phyloP scores from a whole-genome alignment of 1,140 invertebrate species.

The Drosophila malerkotliana region DNA sequence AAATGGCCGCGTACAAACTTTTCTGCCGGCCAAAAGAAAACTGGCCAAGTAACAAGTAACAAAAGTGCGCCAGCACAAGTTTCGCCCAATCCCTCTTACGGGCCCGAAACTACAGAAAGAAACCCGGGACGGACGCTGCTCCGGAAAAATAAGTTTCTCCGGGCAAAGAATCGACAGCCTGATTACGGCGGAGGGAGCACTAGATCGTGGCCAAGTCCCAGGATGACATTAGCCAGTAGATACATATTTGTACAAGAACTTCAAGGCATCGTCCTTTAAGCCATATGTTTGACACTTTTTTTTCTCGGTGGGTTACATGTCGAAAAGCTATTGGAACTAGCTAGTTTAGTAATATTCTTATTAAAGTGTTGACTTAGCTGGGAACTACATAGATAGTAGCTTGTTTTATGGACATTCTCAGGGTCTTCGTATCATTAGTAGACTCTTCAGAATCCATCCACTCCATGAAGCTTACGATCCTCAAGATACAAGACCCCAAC shows the following conservation, averaged over 20 bases:
- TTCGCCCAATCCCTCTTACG: neutral
- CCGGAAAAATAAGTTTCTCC: slow-evolving; percentile 13
- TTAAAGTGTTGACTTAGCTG: too few species aligned
- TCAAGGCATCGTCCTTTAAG: neutral
- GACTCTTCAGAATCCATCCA: too few species aligned
- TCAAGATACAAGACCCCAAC: neutral
- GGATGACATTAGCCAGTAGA: neutral
- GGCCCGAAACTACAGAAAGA: neutral
- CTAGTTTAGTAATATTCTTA: too few species aligned
- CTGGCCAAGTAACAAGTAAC: slow-evolving; percentile 41
- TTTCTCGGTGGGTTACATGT: too few species aligned
- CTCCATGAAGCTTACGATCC: neutral
- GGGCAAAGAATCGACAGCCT: slow-evolving; percentile 30
- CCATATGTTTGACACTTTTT: too few species aligned
- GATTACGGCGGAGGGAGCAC: slow-evolving; percentile 12
- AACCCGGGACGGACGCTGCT: neutral
- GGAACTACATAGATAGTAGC: too few species aligned
- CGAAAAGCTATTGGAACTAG: too few species aligned
- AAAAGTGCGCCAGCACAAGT: slow-evolving; percentile 43
- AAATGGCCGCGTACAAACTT: slow-evolving; percentile 37
- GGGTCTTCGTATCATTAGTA: too few species aligned
- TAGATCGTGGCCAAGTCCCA: slow-evolving; percentile 1
- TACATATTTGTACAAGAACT: neutral
- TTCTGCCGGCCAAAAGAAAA: slow-evolving; percentile 35
- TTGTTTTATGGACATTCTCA: too few species aligned